Percentiles rank a stretch among this genome's conserved stretches.
phyloP scores from a whole-genome alignment of 2,113 vertebrate species.

The Anguilla japonica region DNA sequence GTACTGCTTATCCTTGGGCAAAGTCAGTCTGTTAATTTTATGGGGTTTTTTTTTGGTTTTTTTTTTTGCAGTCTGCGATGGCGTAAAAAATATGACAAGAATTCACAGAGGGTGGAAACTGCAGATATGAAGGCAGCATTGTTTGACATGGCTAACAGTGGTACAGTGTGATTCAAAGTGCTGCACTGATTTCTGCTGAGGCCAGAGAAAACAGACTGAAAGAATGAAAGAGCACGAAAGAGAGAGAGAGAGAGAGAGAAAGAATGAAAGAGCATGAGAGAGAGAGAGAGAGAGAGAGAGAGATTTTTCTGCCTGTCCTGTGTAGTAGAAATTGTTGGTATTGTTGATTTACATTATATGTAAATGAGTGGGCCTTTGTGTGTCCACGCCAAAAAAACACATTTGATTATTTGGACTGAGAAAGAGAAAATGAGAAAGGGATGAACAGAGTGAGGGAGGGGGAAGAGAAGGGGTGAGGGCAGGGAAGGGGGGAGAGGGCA shows the following conservation, averaged over 20 bases:
- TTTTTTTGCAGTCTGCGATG: constrained; percentile 4
- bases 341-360: too few species aligned
- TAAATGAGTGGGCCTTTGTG: too few species aligned
- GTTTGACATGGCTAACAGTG: not conserved
- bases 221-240: too few species aligned
- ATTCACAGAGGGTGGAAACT: not conserved
- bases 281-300: not conserved
- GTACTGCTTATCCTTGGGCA: constrained; percentile 1
- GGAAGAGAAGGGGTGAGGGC: not conserved
- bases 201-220: not conserved
- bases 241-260: too few species aligned
- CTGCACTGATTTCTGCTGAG: not conserved
- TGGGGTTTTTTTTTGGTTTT: not conserved
- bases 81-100: not conserved
- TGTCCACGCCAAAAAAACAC: too few species aligned
- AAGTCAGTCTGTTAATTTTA: not conserved
- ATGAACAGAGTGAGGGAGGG: not conserved
- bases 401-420: too few species aligned
- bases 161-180: not conserved
- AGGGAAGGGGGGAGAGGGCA: not conserved
- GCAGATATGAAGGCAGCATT: not conserved
- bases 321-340: too few species aligned
- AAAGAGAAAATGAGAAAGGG: not conserved
- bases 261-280: too few species aligned
- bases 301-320: too few species aligned